phyloP scores from a whole-genome alignment of 2,113 vertebrate genomes.

The Tor tambroides region DNA sequence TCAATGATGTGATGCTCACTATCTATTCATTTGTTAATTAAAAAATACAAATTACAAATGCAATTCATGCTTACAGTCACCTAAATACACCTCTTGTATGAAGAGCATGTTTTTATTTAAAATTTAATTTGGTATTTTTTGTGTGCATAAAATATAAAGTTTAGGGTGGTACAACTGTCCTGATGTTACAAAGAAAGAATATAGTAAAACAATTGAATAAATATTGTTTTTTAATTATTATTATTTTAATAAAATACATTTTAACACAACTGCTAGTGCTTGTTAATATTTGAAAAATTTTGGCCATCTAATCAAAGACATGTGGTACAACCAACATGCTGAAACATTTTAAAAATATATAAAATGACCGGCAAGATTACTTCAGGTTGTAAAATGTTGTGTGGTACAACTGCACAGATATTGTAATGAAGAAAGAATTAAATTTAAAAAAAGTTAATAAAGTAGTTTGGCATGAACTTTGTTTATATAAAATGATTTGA shows the following conservation, averaged over 20 bases:
- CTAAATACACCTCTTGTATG: neutral
- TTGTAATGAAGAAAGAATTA: no score
- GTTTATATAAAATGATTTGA: no score
- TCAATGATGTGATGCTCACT: neutral
- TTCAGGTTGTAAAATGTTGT: neutral
- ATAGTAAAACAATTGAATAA: no score
- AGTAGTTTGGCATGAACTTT: no score
- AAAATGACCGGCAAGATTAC: neutral
- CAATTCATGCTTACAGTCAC: neutral
- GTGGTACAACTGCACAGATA: neutral
- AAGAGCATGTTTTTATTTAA: neutral
- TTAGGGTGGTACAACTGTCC: neutral
- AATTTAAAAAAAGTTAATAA: no score
- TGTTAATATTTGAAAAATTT: neutral
- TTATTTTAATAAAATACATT: no score
- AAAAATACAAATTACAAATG: neutral
- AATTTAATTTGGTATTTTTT: neutral
- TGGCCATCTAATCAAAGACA: neutral
- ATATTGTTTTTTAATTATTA: no score
- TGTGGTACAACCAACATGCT: neutral
- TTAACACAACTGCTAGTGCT: neutral
- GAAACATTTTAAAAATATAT: neutral
- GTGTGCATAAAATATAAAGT: neutral
- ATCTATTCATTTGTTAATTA: neutral
- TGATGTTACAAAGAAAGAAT: neutral